Evolutionary conservation across 1,140 invertebrate species (phyloP), one percentile per base, ranked within the genome.

Genomic region (Leptestheria dahalacensis): DNA sequence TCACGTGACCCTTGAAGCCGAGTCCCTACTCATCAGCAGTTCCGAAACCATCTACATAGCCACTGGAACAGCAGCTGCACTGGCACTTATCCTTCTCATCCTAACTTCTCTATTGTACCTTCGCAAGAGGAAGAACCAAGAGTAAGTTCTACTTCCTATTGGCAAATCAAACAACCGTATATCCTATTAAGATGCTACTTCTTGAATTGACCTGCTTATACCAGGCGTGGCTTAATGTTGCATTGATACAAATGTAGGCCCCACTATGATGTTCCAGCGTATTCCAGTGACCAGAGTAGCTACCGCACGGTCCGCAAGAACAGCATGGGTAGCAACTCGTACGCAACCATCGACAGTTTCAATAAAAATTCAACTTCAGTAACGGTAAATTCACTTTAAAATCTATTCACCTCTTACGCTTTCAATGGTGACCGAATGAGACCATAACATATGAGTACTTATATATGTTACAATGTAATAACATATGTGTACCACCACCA

Each of bases 321-420:
- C 33, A 56, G 53, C 33, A 29, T 23, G 18, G 26, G 53, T n/a
- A 56, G 53, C 26, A 41, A 26, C 6, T 33, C 26, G 20, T 56
- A 56, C 24, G 53, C 53, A 26, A 56, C 53, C 4, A 56, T 56
- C 26, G 53, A 26, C 33, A 56, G 53, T 25, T 56, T 56, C 23
- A 23, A 29, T 33, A 56, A 56, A n/a, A n/a, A n/a, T n/a, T n/a
- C n/a, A n/a, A n/a, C n/a, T n/a, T n/a, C n/a, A n/a, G n/a, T n/a
- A n/a, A n/a, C n/a, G n/a, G n/a, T n/a, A n/a, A n/a, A n/a, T n/a
- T n/a, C n/a, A n/a, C n/a, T n/a, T n/a, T n/a, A n/a, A n/a, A n/a
- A n/a, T n/a, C n/a, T n/a, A n/a, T n/a, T n/a, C n/a, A n/a, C n/a
- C n/a, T n/a, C n/a, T n/a, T n/a, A n/a, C n/a, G n/a, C n/a, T n/a